Percentiles rank a stretch among this genome's conserved stretches.
These are phyloP conservation scores for Entomobrya proxima DNA, from an alignment of 2,888 invertebrate genomes.

Conservation along the genomic window DNA sequence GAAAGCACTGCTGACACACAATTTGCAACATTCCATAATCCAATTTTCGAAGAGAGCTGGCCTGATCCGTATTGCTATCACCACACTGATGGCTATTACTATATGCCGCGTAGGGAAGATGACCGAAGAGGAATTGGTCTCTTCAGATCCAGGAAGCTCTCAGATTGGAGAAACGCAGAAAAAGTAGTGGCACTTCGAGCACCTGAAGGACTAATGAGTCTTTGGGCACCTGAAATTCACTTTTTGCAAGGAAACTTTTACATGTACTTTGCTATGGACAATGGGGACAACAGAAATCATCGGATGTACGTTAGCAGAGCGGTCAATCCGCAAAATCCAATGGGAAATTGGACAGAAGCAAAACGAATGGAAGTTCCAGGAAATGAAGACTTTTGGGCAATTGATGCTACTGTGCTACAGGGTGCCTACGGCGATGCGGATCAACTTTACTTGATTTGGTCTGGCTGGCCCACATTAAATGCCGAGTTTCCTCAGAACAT, in stretches of 20 bases:
- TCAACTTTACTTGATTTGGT: slow-evolving; percentile 71
- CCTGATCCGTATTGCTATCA: slow-evolving; percentile 65
- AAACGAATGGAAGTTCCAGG: slow-evolving; percentile 66
- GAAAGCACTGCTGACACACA: too few relatives aligned
- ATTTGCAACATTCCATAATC: slow-evolving; percentile 61
- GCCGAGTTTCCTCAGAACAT: slow-evolving; percentile 70
- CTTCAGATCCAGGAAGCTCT: slow-evolving; percentile 41
- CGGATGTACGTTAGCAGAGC: slow-evolving; percentile 71
- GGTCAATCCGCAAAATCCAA: slow-evolving; percentile 63
- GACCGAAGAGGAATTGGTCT: slow-evolving; percentile 62
- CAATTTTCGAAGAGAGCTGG: slow-evolving; percentile 63
- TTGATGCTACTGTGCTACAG: slow-evolving; percentile 66
- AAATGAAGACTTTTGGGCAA: slow-evolving; percentile 68
- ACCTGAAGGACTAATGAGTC: slow-evolving; percentile 49
- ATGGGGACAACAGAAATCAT: slow-evolving; percentile 68
- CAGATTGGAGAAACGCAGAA: slow-evolving; percentile 65
- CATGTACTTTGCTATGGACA: slow-evolving; percentile 65
- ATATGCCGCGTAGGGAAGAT: slow-evolving; percentile 67
- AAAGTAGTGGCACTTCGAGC: slow-evolving; percentile 53
- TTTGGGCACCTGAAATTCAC: slow-evolving; percentile 68
- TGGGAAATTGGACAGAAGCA: slow-evolving; percentile 63
- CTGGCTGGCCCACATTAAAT: slow-evolving; percentile 67
- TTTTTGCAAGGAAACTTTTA: slow-evolving; percentile 54
- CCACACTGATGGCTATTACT: slow-evolving; percentile 65
- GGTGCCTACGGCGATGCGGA: slow-evolving; percentile 66